A percentile compares a stretch with the other conserved stretches of the same genome.
These are phyloP conservation scores for Aphrophora alni DNA, from an alignment of 2,888 invertebrate species.

Conservation along the genomic window DNA sequence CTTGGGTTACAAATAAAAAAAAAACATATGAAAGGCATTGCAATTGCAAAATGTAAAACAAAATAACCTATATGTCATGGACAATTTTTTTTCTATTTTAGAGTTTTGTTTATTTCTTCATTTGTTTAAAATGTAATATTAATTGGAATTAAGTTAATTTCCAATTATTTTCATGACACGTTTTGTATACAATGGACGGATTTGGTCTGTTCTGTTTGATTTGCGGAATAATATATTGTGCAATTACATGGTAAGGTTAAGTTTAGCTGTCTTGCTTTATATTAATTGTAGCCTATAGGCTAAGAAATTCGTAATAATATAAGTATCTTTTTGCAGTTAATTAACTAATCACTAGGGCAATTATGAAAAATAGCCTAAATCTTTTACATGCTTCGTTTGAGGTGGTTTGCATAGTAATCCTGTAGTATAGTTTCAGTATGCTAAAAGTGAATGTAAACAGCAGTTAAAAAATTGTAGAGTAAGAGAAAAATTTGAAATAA, in stretches of 20 bases:
- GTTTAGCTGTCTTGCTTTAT: slow-evolving; percentile 41
- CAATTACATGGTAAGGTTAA: slow-evolving; percentile 66
- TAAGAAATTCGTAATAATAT: too few relatives aligned
- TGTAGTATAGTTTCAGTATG: too few relatives aligned
- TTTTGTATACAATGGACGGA: slow-evolving; percentile 16
- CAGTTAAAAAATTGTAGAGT: too few relatives aligned
- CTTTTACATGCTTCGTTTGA: too few relatives aligned
- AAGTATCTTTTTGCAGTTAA: too few relatives aligned
- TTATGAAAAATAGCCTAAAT: too few relatives aligned
- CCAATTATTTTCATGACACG: neutral
- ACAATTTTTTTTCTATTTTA: neutral
- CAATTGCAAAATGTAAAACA: neutral
- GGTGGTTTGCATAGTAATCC: too few relatives aligned
- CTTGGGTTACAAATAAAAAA: too few relatives aligned
- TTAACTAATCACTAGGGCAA: too few relatives aligned
- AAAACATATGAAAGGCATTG: neutral
- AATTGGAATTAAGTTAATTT: neutral
- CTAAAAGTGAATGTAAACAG: too few relatives aligned
- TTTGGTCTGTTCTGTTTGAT: slow-evolving; percentile 30
- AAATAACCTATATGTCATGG: neutral
- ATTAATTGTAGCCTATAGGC: too few relatives aligned
- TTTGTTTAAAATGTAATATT: neutral
- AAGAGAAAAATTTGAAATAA: too few relatives aligned
- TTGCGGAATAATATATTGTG: slow-evolving; percentile 60
- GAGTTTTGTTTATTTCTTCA: neutral